A percentile compares a stretch with the other conserved stretches of the same genome.
Conservation (phyloP, 2,888 invertebrate species). For the Spodoptera exigua region DNA sequence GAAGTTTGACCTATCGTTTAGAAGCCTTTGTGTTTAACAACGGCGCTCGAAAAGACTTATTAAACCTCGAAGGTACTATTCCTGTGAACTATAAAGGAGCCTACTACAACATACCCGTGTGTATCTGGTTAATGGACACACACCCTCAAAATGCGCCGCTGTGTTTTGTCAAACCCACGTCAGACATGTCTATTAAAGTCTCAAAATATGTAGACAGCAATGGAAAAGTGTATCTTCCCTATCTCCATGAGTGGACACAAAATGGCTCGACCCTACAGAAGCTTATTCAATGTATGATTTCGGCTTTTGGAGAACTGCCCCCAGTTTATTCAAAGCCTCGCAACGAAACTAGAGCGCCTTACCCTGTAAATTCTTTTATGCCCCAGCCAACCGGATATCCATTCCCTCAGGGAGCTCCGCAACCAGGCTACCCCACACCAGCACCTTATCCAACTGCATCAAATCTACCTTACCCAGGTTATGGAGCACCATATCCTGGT, state of each 20-base stretch:
- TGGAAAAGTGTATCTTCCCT: constrained; percentile 98
- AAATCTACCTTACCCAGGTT: constrained; percentile 87
- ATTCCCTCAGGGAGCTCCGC: constrained; percentile 65
- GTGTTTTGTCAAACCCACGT: constrained; percentile 97
- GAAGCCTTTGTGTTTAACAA: constrained; percentile 94
- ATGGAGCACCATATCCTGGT: constrained; percentile 80
- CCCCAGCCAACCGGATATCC: constrained; percentile 84
- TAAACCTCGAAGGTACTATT: constrained; percentile 97
- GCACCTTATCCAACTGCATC: constrained; percentile 83
- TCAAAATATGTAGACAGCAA: constrained; percentile 98
- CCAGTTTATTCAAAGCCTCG: constrained; percentile 96
- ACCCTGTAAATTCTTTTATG: constrained; percentile 86
- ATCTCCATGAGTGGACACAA: constrained; percentile 97
- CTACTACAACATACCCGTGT: constrained; percentile 98
- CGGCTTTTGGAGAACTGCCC: constrained; percentile 98
- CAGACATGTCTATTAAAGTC: constrained; percentile 98
- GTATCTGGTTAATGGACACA: constrained; percentile 98
- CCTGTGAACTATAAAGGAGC: constrained; percentile 97
- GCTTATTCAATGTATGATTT: constrained; percentile 96
- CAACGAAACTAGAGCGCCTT: constrained; percentile 89
- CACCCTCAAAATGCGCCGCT: constrained; percentile 99
- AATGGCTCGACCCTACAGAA: constrained; percentile 95
- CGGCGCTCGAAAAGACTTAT: constrained; percentile 94
- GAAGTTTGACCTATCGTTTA: constrained; percentile 82
- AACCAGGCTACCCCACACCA: constrained; percentile 65